A percentile compares a stretch with the other conserved stretches of the same genome.
These are phyloP conservation scores for Ptilonorhynchus violaceus DNA, from an alignment of 2,113 vertebrate species.

Conservation along the genomic window DNA sequence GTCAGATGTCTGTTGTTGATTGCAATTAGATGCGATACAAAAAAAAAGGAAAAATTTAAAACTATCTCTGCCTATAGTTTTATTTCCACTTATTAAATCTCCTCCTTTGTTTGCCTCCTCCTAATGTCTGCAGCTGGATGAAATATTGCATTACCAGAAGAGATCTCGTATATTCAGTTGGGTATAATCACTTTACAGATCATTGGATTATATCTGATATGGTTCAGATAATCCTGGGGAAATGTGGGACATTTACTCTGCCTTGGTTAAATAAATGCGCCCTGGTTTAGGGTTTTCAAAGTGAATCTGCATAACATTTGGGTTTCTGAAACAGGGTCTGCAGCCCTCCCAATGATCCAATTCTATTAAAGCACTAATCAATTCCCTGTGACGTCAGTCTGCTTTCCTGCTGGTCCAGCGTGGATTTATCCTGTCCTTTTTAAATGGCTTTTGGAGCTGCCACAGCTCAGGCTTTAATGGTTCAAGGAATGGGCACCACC, in stretches of 20 bases:
- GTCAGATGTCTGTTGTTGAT: constrained; percentile 99
- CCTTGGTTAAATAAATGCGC: constrained; percentile 26
- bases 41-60: constrained; percentile 82
- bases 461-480: neutral
- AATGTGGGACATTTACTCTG: constrained; percentile 20
- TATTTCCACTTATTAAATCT: constrained; percentile 81
- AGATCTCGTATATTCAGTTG: constrained; percentile 63
- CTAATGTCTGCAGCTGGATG: constrained; percentile 76
- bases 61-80: constrained; percentile 88
- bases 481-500: neutral
- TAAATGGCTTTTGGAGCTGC: neutral
- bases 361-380: constrained; percentile 52
- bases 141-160: constrained; percentile 68
- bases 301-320: constrained; percentile 27
- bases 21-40: constrained; percentile 99
- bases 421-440: constrained; percentile 14
- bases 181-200: constrained; percentile 57
- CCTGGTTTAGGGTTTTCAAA: neutral
- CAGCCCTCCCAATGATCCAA: constrained; percentile 13
- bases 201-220: constrained; percentile 56
- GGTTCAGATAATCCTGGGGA: constrained; percentile 43
- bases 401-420: neutral
- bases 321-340: constrained; percentile 39
- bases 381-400: neutral
- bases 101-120: constrained; percentile 77